Conservation (phyloP, 2,888 invertebrate species). For the Ditylenchus weischeri region DNA sequence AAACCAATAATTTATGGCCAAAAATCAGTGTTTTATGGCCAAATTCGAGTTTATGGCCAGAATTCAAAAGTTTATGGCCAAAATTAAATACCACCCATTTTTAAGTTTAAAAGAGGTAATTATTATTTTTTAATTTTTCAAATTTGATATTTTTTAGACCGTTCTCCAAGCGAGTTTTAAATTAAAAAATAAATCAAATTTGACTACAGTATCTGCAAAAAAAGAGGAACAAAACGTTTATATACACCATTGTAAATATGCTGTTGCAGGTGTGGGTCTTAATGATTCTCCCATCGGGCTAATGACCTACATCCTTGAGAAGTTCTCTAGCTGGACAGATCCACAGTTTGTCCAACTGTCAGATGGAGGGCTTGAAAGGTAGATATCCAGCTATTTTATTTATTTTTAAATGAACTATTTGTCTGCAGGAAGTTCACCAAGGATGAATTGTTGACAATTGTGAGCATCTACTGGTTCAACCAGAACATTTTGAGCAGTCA, state of each 20-base stretch:
- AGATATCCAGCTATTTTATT: neutral
- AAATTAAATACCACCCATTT: too few relatives aligned
- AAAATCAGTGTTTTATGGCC: too few relatives aligned
- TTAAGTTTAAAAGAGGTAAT: too few relatives aligned
- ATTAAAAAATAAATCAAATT: too few relatives aligned
- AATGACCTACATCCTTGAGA: constrained; percentile 84
- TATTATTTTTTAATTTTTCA: too few relatives aligned
- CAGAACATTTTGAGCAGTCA: constrained; percentile 73
- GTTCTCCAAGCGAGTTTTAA: too few relatives aligned
- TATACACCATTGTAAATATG: too few relatives aligned
- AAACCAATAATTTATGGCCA: too few relatives aligned
- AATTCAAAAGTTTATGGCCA: too few relatives aligned
- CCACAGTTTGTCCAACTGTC: constrained; percentile 15
- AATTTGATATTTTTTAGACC: neutral
- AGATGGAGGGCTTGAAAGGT: constrained; percentile 31
- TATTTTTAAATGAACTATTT: neutral
- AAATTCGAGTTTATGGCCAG: too few relatives aligned
- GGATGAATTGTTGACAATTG: constrained; percentile 73
- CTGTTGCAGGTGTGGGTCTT: constrained; percentile 63
- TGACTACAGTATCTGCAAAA: too few relatives aligned
- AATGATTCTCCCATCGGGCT: constrained; percentile 78
- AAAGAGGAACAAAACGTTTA: too few relatives aligned
- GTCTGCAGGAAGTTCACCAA: constrained; percentile 66
- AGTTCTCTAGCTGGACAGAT: constrained; percentile 75
- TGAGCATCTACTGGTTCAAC: constrained; percentile 78